These are phyloP conservation scores for Zaprionus tsacasi DNA, from an alignment of 1,140 invertebrate species.

Conservation along the genomic window DNA sequence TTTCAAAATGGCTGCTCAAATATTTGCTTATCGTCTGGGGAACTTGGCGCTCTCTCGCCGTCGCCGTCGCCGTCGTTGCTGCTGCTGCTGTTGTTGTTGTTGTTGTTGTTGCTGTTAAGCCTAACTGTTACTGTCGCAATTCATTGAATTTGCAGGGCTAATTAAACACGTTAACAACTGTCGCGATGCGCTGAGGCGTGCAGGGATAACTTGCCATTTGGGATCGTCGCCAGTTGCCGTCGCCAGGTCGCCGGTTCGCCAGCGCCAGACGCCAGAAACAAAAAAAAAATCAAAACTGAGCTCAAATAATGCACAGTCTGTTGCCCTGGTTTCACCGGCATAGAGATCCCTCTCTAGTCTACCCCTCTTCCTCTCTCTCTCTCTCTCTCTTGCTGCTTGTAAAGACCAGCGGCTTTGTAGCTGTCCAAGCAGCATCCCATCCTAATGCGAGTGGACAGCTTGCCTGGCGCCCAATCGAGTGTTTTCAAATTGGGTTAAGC, in stretches of 20 bases:
- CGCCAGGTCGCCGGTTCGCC: conserved; percentile 61
- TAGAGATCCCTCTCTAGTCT: not conserved
- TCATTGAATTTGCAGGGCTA: conserved; percentile 81
- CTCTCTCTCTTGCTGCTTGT: conserved; percentile 35
- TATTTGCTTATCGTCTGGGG: conserved; percentile 73
- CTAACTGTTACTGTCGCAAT: conserved; percentile 82
- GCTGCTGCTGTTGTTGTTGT: conserved; percentile 42
- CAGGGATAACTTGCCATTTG: conserved; percentile 74
- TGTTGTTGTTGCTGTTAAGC: conserved; percentile 61
- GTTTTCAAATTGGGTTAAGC: conserved; percentile 78
- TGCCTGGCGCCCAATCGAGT: conserved; percentile 83
- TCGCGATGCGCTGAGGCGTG: conserved; percentile 74
- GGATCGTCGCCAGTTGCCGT: conserved; percentile 58
- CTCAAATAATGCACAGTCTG: conserved; percentile 49
- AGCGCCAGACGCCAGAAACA: conserved; percentile 47
- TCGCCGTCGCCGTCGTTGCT: no score
- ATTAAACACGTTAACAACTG: conserved; percentile 82
- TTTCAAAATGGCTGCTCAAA: conserved; percentile 82
- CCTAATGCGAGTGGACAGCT: conserved; percentile 71
- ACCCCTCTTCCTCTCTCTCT: not conserved
- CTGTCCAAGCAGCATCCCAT: conserved; percentile 66
- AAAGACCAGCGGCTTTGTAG: conserved; percentile 82
- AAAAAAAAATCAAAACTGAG: conserved; percentile 27
- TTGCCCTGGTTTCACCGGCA: conserved; percentile 38
- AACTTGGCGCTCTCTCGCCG: not conserved